Percentiles rank a stretch among this genome's conserved stretches.
These are phyloP conservation scores for Lingula anatina DNA, from an alignment of 2,888 invertebrate species.

Conservation along the genomic window DNA sequence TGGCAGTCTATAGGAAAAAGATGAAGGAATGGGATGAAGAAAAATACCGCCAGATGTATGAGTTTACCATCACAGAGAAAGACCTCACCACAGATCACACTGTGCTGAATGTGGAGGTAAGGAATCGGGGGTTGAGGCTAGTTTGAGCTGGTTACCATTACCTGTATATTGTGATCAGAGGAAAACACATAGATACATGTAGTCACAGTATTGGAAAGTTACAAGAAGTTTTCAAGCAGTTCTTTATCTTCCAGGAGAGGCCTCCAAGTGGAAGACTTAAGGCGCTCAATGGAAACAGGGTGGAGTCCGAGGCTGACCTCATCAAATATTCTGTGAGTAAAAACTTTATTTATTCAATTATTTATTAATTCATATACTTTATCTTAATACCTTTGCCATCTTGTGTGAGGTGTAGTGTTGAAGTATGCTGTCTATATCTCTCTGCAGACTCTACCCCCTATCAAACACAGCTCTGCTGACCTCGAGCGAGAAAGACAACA, in stretches of 20 bases:
- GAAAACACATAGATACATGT: no score
- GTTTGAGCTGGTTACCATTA: no score
- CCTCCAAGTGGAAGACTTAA: slow-evolving; percentile 24
- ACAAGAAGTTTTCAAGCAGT: no score
- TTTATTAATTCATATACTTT: not conserved
- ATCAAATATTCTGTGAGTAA: slow-evolving; percentile 35
- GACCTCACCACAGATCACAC: slow-evolving; percentile 41
- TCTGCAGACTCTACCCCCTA: slow-evolving; percentile 46
- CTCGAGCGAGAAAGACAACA: slow-evolving; percentile 21
- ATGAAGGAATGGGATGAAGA: slow-evolving; percentile 42
- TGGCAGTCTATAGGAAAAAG: slow-evolving; percentile 26
- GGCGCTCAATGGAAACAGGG: slow-evolving; percentile 17
- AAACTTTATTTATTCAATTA: no score
- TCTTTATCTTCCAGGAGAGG: slow-evolving; percentile 18
- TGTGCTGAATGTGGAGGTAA: no score
- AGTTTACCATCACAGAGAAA: slow-evolving; percentile 49
- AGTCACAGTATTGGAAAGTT: no score
- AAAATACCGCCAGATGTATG: slow-evolving; percentile 36
- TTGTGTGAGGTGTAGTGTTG: not conserved
- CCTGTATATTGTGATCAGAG: no score
- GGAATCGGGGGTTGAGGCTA: no score
- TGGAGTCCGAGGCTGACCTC: slow-evolving; percentile 26
- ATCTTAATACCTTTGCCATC: not conserved
- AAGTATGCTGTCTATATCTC: not conserved
- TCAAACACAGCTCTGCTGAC: slow-evolving; percentile 34